Percentiles rank a stretch among this genome's conserved stretches.
Conservation (phyloP, 2,797 vertebrate species). For the Siniperca scherzeri region DNA sequence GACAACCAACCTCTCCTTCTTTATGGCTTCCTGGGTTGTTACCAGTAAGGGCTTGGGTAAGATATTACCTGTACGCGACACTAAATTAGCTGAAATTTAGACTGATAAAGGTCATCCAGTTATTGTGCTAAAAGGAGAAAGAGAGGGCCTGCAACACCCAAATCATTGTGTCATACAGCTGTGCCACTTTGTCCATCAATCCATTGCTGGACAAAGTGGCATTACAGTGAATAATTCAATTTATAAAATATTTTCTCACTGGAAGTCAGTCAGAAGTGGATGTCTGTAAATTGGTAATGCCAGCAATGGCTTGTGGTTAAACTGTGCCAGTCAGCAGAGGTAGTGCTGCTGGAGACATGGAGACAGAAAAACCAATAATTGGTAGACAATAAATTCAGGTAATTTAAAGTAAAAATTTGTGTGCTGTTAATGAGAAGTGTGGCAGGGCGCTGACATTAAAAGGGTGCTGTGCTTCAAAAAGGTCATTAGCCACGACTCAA, state of each 20-base stretch:
- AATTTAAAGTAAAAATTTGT: not conserved
- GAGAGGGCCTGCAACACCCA: not conserved
- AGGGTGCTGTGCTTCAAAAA: slow-evolving; percentile 43
- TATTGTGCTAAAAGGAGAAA: not conserved
- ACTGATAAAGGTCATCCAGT: slow-evolving; percentile 55
- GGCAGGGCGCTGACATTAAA: slow-evolving; percentile 21
- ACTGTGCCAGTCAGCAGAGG: not conserved
- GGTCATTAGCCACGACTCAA: slow-evolving; percentile 77
- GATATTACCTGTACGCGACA: not conserved
- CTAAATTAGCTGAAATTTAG: slow-evolving; percentile 17
- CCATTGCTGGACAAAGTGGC: not conserved
- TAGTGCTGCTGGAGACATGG: not conserved
- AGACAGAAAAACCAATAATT: not conserved
- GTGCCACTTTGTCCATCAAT: not conserved
- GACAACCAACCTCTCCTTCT: not conserved
- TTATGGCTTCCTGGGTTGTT: slow-evolving; percentile 8
- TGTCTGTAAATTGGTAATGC: not conserved
- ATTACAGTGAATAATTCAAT: not conserved
- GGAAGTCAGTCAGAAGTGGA: slow-evolving; percentile 6
- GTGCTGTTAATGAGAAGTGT: not conserved
- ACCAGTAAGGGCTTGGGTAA: not conserved
- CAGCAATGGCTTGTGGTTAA: not conserved
- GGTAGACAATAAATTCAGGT: not conserved
- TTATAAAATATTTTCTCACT: not conserved
- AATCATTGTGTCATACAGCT: not conserved